Base-by-base conservation (phyloP, 92 coral and sea anemone species). In the Epizoanthus stellaris region DNA sequence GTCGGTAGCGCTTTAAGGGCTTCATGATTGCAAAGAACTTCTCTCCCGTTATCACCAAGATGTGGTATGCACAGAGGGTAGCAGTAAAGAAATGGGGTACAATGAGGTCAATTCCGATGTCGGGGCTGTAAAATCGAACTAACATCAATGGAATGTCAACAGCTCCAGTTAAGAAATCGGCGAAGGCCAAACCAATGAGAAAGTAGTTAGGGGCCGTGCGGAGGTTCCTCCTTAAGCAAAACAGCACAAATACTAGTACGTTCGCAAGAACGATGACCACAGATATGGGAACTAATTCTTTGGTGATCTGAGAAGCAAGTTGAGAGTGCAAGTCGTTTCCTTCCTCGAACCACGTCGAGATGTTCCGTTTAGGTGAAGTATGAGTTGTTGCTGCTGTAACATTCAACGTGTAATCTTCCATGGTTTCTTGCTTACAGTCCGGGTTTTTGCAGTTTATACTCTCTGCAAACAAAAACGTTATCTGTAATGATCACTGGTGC, bases 21-120 rank as follows among this genome's bases (percentile, higher is more conserved):
- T 40, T n/a, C 40, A 79, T 79, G 11, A 79, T 79, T 1, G 83
- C 83, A 20, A 79, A 79, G 72, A 62, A 79, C 72, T 79, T 79
- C 10, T 79, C 83, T n/a, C 71, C 83, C 36, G 83, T 79, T 43
- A 79, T 79, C 0, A 79, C 71, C 17, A 79, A 49, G 34, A 79
- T 79, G 69, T 79, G 72, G 39, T 79, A 79, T 5, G 83, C 83
- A 13, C 83, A 79, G 20, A 79, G 83, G 15, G 72, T 63, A 38
- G 83, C 60, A 0, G 83, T 79, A 57, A 63, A 79, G 16, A 70
- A 79, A 47, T 79, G 83, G 34, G 53, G 65, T 39, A 79, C 12
- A 42, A 60, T 79, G 16, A 79, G 83, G 11, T 63, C 52, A 1
- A 10, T 38, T 19, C 70, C 68, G 0, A 13, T 67, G 17, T 79